Base-by-base conservation (phyloP, 2,113 vertebrate species). In the Heterotilapia buettikoferi region DNA sequence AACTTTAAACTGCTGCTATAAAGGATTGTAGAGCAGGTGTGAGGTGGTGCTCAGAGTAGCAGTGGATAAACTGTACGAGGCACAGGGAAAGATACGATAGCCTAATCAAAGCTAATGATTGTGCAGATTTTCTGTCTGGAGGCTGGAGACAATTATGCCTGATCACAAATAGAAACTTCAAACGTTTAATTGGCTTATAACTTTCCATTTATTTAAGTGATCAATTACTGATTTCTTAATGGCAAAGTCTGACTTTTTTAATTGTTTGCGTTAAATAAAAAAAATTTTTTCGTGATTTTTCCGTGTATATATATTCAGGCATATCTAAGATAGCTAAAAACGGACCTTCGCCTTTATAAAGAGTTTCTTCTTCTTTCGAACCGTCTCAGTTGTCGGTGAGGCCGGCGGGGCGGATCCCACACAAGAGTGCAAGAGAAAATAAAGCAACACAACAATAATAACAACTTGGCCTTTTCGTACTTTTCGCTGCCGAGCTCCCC, bases 311-410 rank as follows among this genome's bases (percentile, higher is more conserved):
- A 10, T 84, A 12, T 31, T 78, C 87, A 88, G 96, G 96, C 94
- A 94, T 45, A 78, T 84, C 3, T 52, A 9, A 3, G 93, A 73
- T 85, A 89, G 83, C 94, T 89, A 33, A 87, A 90, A 81, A 36
- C 59, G 95, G 95, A 91, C 94, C 93, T 93, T 91, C 80, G 84
- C 81, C 89, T 92, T 95, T 95, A 97, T 97, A 97, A 97, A 96
- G 95, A 92, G 88, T 94, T 92, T 89, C 93, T 93, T 89, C 85
- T 87, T 91, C 93, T 84, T 82, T 91, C 86, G 86, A 84, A 93
- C 95, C 84, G 91, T 96, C 96, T 97, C 96, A 97, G 96, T 96
- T 96, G 96, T 96, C 96, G 96, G 96, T 96, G 96, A 96, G 96
- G 96, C 96, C 96, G 96, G 96, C 96, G 95, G 96, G 96, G 96